A percentile compares a stretch with the other conserved stretches of the same genome.
These are phyloP conservation scores for Thaumatotibia leucotreta DNA, from an alignment of 1,140 invertebrate species.

Conservation along the genomic window DNA sequence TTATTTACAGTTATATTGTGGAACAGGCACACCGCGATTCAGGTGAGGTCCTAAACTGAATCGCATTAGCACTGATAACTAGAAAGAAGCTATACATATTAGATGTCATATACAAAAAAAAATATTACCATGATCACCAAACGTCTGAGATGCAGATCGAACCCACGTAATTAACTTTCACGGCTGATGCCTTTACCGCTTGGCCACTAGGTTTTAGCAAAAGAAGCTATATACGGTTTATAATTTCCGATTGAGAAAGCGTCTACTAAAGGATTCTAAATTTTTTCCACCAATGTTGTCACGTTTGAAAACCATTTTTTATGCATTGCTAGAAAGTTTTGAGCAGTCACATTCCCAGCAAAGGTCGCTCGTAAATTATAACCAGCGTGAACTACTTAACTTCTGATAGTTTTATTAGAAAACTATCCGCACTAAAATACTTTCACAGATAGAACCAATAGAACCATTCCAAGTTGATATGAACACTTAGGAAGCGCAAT, in stretches of 20 bases:
- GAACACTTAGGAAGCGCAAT: background rate
- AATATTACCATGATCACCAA: too few species aligned
- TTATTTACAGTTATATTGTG: too few species aligned
- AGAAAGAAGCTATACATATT: too few species aligned
- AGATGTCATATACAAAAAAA: too few species aligned
- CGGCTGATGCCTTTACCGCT: too few species aligned
- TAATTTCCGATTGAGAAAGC: background rate
- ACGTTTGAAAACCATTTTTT: background rate
- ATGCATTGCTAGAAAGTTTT: background rate
- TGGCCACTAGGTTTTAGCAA: too few species aligned
- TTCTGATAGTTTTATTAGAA: constrained; percentile 4
- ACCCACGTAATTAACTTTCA: too few species aligned
- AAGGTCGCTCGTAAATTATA: constrained; percentile 2
- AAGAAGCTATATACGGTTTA: too few species aligned
- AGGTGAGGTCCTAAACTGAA: too few species aligned
- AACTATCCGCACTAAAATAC: constrained; percentile 12
- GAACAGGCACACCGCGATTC: too few species aligned
- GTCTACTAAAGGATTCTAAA: background rate
- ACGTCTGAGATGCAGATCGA: too few species aligned
- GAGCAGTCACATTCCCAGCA: background rate
- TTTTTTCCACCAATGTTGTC: background rate
- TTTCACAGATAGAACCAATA: background rate
- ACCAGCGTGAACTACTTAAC: background rate
- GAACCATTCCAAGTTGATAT: background rate
- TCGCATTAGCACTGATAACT: too few species aligned